Evolutionary conservation across 2,797 vertebrate genomes (phyloP), one percentile per base, ranked within the genome.

Genomic region (Erpetoichthys calabaricus): DNA sequence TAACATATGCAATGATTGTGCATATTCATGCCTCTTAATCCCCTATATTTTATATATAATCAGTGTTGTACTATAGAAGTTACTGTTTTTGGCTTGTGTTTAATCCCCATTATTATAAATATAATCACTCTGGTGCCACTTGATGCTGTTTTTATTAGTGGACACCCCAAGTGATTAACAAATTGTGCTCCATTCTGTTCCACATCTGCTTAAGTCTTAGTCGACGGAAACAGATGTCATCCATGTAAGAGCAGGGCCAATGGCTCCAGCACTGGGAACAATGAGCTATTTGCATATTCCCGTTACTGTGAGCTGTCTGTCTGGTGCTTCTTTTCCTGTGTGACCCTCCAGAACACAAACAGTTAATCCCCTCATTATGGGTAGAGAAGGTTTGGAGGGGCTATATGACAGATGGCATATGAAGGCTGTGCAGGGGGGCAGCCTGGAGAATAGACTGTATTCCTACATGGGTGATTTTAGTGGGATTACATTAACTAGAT

Each of bases 151-250:
- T 25, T 25, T 25, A 25, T 25, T 25, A 25, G 25, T 25, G 25
- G 25, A 25, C 25, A 25, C 25, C 25, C 25, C 25, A 62, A 65
- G 51, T 79, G 66, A 78, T 76, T 77, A 75, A 76, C 79, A 77
- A 70, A 80, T 75, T 57, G 64, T 57, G 67, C 50, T 42, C 60
- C 65, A 63, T 59, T 66, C 56, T 58, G 55, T 56, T 74, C 55
- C 65, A 67, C 73, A 82, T 75, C 79, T 82, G 76, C 76, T 81
- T 71, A 56, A 51, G 62, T 68, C 60, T 62, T 59, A 61, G 49
- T 42, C 9, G 8, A 53, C 49, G 53, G 51, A 57, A 56, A 64
- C 80, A 84, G 71, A 79, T 85, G 79, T 78, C 76, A 76, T 64
- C 65, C 64, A 72, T 10, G 41, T 42, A 49, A 55, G 52, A 61